Percentiles rank a stretch among this genome's conserved stretches.
phyloP scores from a whole-genome alignment of 2,888 invertebrate species.

The Bruchidius siliquastri region DNA sequence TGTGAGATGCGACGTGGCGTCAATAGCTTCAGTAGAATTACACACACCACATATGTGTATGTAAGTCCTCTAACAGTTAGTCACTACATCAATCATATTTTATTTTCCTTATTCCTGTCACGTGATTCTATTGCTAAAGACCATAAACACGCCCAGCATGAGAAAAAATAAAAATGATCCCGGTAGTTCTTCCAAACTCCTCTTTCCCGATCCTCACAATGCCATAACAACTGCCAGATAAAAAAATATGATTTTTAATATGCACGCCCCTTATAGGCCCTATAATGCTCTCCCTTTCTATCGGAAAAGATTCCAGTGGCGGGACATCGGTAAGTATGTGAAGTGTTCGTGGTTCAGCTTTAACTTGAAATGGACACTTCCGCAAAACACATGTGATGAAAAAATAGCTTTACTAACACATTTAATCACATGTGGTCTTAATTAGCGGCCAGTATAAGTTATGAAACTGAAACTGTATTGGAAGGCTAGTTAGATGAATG shows the following conservation, averaged over 20 bases:
- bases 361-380: too few species aligned
- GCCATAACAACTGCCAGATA: constrained; percentile 5
- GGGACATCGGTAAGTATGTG: not conserved
- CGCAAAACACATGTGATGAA: too few species aligned
- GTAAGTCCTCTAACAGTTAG: too few species aligned
- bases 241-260: constrained; percentile 16
- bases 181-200: not conserved
- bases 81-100: not conserved
- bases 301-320: not conserved
- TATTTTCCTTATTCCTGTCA: not conserved
- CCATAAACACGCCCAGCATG: constrained; percentile 15
- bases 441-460: too few species aligned
- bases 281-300: constrained; percentile 8
- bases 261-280: constrained; percentile 18
- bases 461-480: too few species aligned
- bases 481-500: too few species aligned
- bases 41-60: too few species aligned
- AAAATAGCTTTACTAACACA: too few species aligned
- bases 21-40: too few species aligned
- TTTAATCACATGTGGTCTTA: too few species aligned
- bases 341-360: not conserved
- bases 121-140: constrained; percentile 3
- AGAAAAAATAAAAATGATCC: not conserved
- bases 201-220: constrained; percentile 7
- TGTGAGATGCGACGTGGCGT: too few species aligned